Percentiles rank a stretch among this genome's conserved stretches.
These are phyloP conservation scores for Phragmatobia fuliginosa DNA, from an alignment of 2,888 invertebrate genomes.

Conservation along the genomic window DNA sequence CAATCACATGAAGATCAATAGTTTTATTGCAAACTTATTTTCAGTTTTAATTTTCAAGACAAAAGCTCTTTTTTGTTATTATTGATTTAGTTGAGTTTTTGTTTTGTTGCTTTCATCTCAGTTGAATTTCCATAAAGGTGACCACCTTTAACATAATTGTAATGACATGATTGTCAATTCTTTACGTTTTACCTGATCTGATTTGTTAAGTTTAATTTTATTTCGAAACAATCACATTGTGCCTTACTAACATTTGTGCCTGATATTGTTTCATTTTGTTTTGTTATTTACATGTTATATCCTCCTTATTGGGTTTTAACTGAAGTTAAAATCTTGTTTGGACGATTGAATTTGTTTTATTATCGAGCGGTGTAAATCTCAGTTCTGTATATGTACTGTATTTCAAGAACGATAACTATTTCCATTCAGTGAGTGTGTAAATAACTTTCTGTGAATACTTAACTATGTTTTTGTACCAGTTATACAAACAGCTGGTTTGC, in stretches of 20 bases:
- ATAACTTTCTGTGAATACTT: neutral
- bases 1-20: neutral
- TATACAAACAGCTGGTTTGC: neutral
- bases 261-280: slow-evolving; percentile 60
- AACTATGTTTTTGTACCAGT: neutral
- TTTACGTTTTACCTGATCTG: slow-evolving; percentile 21
- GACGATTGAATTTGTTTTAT: slow-evolving; percentile 45
- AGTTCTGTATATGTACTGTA: neutral
- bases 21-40: neutral
- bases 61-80: slow-evolving; percentile 50
- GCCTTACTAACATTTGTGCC: slow-evolving; percentile 79
- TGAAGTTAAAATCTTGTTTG: slow-evolving; percentile 56
- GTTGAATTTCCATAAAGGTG: slow-evolving; percentile 4
- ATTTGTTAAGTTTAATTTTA: slow-evolving; percentile 26
- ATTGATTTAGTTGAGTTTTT: slow-evolving; percentile 54
- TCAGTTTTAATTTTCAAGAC: neutral
- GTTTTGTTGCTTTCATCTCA: slow-evolving; percentile 48
- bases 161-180: neutral
- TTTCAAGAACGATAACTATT: neutral
- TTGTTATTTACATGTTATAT: slow-evolving; percentile 47
- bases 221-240: slow-evolving; percentile 69
- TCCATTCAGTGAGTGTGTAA: neutral
- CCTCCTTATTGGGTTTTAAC: slow-evolving; percentile 66
- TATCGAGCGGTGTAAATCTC: slow-evolving; percentile 28
- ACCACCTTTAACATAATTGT: neutral